These are phyloP conservation scores for Trileptium ribeirensis DNA, from an alignment of 2,888 invertebrate genomes.

Conservation along the genomic window DNA sequence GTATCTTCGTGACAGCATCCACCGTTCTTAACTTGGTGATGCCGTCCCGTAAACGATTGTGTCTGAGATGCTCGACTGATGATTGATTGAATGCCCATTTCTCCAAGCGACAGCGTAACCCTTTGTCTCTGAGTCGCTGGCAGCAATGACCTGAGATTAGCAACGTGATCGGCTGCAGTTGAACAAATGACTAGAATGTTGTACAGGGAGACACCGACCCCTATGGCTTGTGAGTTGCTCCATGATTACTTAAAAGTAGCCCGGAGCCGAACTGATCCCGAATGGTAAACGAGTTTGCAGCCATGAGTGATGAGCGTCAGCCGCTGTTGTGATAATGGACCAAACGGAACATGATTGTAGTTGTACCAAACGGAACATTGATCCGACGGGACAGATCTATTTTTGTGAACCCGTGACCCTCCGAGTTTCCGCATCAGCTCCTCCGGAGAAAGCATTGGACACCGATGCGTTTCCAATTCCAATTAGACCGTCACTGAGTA, in stretches of 20 bases:
- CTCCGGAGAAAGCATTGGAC: neutral
- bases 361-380: too few species aligned
- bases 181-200: neutral
- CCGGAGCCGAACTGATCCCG: neutral
- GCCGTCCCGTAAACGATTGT: neutral
- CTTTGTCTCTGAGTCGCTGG: neutral
- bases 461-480: neutral
- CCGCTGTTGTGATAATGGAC: too few species aligned
- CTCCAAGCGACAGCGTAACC: neutral
- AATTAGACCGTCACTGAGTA: neutral
- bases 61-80: neutral
- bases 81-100: neutral
- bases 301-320: neutral
- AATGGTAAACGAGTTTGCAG: neutral
- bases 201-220: neutral
- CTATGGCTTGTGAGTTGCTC: neutral
- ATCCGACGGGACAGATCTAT: too few species aligned
- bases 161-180: neutral
- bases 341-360: too few species aligned
- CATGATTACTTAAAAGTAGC: neutral
- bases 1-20: constrained; percentile 25
- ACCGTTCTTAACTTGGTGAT: constrained; percentile 21
- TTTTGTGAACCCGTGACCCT: too few species aligned
- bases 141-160: neutral
- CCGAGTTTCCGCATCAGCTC: constrained; percentile 23